phyloP scores from a whole-genome alignment of 2,797 vertebrate species.

The Tokudaia muenninki region DNA sequence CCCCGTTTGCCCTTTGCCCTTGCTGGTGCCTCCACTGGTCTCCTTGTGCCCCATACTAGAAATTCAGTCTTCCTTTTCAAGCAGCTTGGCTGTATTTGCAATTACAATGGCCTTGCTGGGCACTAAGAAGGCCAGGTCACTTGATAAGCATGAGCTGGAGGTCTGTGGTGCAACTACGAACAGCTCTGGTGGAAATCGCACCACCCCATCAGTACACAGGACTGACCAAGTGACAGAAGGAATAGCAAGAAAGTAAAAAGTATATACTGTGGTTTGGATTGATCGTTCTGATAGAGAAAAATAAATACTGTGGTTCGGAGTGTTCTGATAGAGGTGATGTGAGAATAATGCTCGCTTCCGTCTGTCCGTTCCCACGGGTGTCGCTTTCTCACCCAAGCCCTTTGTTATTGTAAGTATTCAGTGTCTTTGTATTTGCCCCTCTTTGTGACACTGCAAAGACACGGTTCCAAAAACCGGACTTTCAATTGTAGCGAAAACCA shows the following conservation, averaged over 20 bases:
- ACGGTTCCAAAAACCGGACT: conserved; percentile 88
- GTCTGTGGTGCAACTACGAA: conserved; percentile 51
- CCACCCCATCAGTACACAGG: conserved; percentile 72
- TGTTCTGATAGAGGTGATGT: conserved; percentile 83
- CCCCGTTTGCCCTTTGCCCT: conserved; percentile 70
- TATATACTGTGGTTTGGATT: conserved; percentile 74
- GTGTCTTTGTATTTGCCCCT: conserved; percentile 85
- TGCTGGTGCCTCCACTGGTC: background rate
- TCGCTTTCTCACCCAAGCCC: conserved; percentile 84
- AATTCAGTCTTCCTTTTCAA: conserved; percentile 42
- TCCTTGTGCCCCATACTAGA: conserved; percentile 43
- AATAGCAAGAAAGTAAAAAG: conserved; percentile 69
- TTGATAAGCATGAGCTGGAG: conserved; percentile 46
- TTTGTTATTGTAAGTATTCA: conserved; percentile 86
- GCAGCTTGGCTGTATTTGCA: conserved; percentile 60
- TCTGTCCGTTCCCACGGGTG: conserved; percentile 73
- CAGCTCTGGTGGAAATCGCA: conserved; percentile 80
- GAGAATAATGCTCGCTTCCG: conserved; percentile 83
- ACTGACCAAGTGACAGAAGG: conserved; percentile 64
- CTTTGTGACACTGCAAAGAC: conserved; percentile 86
- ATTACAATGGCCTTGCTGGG: conserved; percentile 59
- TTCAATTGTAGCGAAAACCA: conserved; percentile 90
- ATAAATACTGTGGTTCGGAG: conserved; percentile 75
- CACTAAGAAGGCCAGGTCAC: conserved; percentile 54
- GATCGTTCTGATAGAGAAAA: conserved; percentile 72